phyloP scores from a whole-genome alignment of 2,888 invertebrate species.

The Stegophylla sp. region DNA sequence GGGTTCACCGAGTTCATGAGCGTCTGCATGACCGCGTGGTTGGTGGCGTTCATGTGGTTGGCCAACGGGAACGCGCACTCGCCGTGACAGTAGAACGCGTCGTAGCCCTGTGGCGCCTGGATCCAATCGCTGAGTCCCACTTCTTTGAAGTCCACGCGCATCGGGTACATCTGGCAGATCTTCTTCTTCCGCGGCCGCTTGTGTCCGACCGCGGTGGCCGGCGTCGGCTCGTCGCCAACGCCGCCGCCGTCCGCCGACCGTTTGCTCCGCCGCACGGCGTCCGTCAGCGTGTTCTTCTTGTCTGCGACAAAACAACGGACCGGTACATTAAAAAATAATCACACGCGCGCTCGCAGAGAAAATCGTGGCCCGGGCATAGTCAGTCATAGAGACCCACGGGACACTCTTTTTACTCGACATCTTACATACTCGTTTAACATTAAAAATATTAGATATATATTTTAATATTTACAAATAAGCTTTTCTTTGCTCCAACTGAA shows the following conservation, averaged over 20 bases:
- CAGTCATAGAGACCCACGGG: too few relatives aligned
- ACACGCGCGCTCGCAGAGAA: too few relatives aligned
- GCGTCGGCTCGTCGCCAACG: neutral
- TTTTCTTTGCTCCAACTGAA: too few relatives aligned
- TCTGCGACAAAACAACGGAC: conserved; percentile 1
- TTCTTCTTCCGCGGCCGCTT: conserved; percentile 64
- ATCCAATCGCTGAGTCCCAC: conserved; percentile 97
- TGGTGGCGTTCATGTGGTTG: conserved; percentile 93
- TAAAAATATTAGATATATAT: too few relatives aligned
- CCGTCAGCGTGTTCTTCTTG: neutral
- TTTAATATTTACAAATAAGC: too few relatives aligned
- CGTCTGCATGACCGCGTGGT: conserved; percentile 94
- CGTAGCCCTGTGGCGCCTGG: conserved; percentile 92
- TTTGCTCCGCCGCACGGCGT: neutral
- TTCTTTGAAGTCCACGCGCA: conserved; percentile 94
- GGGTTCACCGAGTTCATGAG: conserved; percentile 87
- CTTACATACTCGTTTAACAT: too few relatives aligned
- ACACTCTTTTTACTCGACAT: too few relatives aligned
- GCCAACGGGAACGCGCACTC: conserved; percentile 93
- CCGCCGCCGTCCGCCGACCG: conserved; percentile 11
- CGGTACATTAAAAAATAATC: too few relatives aligned
- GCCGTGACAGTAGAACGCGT: conserved; percentile 91
- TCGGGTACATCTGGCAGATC: conserved; percentile 83
- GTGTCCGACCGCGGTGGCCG: neutral
- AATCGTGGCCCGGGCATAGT: too few relatives aligned